A percentile compares a stretch with the other conserved stretches of the same genome.
These are phyloP conservation scores for Boloria euphrosyne DNA, from an alignment of 2,888 invertebrate species.

Conservation along the genomic window DNA sequence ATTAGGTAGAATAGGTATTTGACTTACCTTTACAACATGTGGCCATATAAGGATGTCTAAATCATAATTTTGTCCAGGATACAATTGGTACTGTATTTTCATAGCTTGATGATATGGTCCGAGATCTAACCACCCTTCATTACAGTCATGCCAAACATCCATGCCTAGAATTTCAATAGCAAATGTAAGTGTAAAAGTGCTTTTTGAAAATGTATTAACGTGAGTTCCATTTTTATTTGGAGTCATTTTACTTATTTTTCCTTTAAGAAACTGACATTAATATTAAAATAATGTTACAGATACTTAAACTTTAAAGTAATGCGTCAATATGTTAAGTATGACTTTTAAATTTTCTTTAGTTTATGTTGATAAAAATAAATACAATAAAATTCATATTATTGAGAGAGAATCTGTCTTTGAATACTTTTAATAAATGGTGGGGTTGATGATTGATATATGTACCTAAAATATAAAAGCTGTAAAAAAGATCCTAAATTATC, in stretches of 20 bases:
- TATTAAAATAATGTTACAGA: not conserved
- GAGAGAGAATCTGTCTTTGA: no score
- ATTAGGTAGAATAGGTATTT: no score
- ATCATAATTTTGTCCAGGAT: slow-evolving; percentile 60
- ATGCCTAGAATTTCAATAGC: slow-evolving; percentile 63
- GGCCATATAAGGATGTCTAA: slow-evolving; percentile 69
- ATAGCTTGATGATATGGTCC: slow-evolving; percentile 57
- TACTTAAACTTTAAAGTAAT: no score
- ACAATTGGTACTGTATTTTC: slow-evolving; percentile 64
- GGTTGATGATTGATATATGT: no score
- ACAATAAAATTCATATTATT: no score
- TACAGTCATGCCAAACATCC: slow-evolving; percentile 65
- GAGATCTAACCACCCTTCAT: slow-evolving; percentile 61
- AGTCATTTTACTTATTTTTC: slow-evolving; percentile 38
- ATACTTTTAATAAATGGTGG: no score
- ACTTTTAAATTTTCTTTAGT: no score
- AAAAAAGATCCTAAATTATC: not conserved
- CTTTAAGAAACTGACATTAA: not conserved
- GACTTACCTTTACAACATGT: slow-evolving; percentile 63
- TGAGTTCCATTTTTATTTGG: slow-evolving; percentile 34
- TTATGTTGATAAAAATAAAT: no score
- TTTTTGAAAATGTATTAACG: slow-evolving; percentile 35
- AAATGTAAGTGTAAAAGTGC: slow-evolving; percentile 64
- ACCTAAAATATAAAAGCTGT: no score
- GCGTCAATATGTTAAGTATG: no score